These are phyloP conservation scores for Lamproptera curius DNA, from an alignment of 2,888 invertebrate species.

Conservation along the genomic window DNA sequence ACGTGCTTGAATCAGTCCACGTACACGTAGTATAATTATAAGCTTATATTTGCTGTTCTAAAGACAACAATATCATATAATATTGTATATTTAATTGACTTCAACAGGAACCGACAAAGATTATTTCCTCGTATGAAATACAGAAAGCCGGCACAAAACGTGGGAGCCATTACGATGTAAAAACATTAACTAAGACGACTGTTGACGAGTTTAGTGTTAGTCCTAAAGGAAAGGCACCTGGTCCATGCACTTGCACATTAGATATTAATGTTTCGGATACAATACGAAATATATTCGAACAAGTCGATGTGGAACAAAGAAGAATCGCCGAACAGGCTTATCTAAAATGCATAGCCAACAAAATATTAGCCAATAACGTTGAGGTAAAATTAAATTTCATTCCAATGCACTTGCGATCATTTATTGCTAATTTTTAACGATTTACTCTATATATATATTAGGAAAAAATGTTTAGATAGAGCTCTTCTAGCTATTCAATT, in stretches of 20 bases:
- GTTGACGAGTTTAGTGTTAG: conserved; percentile 60
- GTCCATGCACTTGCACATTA: conserved; percentile 63
- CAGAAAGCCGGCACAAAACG: conserved; percentile 34
- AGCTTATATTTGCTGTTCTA: too few relatives aligned
- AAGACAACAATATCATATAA: too few relatives aligned
- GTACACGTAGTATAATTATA: too few relatives aligned
- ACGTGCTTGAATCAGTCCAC: too few relatives aligned
- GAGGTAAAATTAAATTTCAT: conserved; percentile 45
- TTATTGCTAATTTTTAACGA: too few relatives aligned
- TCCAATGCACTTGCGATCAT: too few relatives aligned
- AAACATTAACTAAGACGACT: conserved; percentile 52
- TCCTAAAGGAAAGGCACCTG: conserved; percentile 44
- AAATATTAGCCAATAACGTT: conserved; percentile 48
- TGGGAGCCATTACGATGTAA: conserved; percentile 38
- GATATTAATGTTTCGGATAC: conserved; percentile 64
- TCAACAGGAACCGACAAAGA: conserved; percentile 49
- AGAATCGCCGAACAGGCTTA: conserved; percentile 59
- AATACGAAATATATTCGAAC: conserved; percentile 64
- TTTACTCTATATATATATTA: too few relatives aligned
- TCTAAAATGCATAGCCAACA: conserved; percentile 62
- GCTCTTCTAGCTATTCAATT: too few relatives aligned
- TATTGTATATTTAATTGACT: conserved; percentile 10
- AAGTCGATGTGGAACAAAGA: conserved; percentile 62
- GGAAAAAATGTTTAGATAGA: too few relatives aligned
- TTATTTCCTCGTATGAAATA: conserved; percentile 37